These are phyloP conservation scores for Aphodius granarius DNA, from an alignment of 2,888 invertebrate genomes.

Conservation along the genomic window DNA sequence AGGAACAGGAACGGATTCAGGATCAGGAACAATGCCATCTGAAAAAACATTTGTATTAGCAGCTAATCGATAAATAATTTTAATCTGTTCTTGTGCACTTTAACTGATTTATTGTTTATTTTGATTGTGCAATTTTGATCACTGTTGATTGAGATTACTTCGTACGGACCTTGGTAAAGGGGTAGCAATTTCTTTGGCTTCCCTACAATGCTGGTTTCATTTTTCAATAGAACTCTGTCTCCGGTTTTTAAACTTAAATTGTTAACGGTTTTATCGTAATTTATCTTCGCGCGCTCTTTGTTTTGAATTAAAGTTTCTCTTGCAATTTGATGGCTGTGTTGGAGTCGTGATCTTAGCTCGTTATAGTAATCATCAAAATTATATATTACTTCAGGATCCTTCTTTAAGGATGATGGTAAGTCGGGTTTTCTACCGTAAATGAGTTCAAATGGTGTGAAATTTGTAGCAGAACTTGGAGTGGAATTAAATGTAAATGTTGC, in stretches of 20 bases:
- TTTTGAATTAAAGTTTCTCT: slow-evolving; percentile 26
- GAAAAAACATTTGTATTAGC: slow-evolving; percentile 9
- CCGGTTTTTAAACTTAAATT: neutral
- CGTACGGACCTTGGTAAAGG: neutral
- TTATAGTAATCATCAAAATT: slow-evolving; percentile 33
- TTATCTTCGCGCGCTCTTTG: slow-evolving; percentile 9
- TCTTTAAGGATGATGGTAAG: slow-evolving; percentile 30
- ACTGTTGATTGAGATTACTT: slow-evolving; percentile 2
- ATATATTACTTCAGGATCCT: slow-evolving; percentile 32
- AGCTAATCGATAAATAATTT: slow-evolving; percentile 14
- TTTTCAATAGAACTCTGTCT: slow-evolving; percentile 5
- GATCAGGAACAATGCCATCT: neutral
- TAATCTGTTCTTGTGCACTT: slow-evolving; percentile 22
- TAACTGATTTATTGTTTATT: slow-evolving; percentile 4
- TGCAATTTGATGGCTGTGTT: slow-evolving; percentile 31
- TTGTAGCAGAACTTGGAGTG: slow-evolving; percentile 22
- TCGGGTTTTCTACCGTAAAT: slow-evolving; percentile 30
- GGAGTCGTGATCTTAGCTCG: slow-evolving; percentile 29
- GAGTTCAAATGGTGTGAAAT: slow-evolving; percentile 34
- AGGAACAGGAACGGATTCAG: too few relatives aligned
- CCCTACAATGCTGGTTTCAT: neutral
- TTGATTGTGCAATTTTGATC: slow-evolving; percentile 13
- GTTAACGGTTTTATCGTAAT: neutral
- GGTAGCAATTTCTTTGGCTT: neutral
- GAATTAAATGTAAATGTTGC: slow-evolving; percentile 1